Evolutionary conservation across 2,888 invertebrate genomes (phyloP), one percentile per base, ranked within the genome.

Genomic region (Drosophila antonietae): DNA sequence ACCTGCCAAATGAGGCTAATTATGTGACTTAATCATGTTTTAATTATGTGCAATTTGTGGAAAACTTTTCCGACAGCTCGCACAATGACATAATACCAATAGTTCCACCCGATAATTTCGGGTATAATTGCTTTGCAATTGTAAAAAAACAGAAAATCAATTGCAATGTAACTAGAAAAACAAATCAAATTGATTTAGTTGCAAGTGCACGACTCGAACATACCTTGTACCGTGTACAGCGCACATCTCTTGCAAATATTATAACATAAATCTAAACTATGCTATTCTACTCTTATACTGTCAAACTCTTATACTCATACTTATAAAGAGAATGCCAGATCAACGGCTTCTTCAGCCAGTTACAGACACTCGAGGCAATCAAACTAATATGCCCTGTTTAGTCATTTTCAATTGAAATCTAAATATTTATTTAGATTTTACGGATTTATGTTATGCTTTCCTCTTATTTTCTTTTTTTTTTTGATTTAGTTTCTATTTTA

Each of bases 401-500:
- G 23, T 15, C 8, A 3, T 14, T 23, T 8, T 3, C 3, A 15
- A 20, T 43, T 12, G 15, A 8, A 6, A 33, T 6, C 6, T 37
- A 41, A 12, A 28, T 33, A 28, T 20, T 5, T 5, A 14, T 20
- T 35, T 44, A 8, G 8, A 49, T 14, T 37, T 53, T 31, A 23
- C 23, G n/a, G 28, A 59, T 59, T n/a, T 49, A 33, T 41, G 31
- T 8, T 39, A 15, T 28, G 14, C 15, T 10, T 31, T 44, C 46
- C 33, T 55, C 2, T 9, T 6, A 10, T 41, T 41, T 15, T 43
- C 5, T 31, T 41, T 41, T 15, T 43, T 5, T 31, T 47, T 47
- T 14, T 55, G 31, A 49, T 51, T 47, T 58, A 23, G 46, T 39
- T 41, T 51, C 28, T 60, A 15, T 51, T 51, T 49, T 67, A 23